Conservation (phyloP, 1,140 invertebrate genomes). For the Trichonephila inaurata region DNA sequence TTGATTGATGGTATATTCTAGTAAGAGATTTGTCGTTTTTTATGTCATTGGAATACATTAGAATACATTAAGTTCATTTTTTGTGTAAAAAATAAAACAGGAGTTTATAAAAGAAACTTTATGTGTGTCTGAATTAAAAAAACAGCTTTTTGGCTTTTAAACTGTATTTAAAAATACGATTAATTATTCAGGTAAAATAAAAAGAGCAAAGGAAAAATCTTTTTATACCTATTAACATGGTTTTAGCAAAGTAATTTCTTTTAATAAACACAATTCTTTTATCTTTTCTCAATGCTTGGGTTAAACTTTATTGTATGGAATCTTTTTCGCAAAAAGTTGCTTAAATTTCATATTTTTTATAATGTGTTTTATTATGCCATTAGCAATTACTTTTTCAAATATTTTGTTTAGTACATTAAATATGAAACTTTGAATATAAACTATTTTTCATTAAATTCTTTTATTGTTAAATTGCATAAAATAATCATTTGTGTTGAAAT, state of each 20-base stretch:
- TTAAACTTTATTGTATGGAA: not conserved
- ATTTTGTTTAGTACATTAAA: too few species aligned
- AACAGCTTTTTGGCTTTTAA: not conserved
- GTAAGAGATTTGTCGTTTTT: slow-evolving; percentile 30
- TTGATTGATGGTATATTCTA: slow-evolving; percentile 61
- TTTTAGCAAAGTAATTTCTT: not conserved
- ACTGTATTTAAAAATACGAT: slow-evolving; percentile 7
- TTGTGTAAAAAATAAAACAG: not conserved
- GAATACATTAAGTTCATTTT: slow-evolving; percentile 44
- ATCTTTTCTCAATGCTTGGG: not conserved
- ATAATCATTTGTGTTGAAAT: too few species aligned
- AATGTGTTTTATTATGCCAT: not conserved
- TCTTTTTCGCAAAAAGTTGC: not conserved
- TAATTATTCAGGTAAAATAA: not conserved
- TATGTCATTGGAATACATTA: slow-evolving; percentile 58
- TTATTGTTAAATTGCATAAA: too few species aligned
- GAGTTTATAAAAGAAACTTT: slow-evolving; percentile 10
- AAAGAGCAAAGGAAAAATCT: not conserved
- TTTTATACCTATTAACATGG: not conserved
- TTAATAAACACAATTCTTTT: not conserved
- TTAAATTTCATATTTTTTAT: not conserved
- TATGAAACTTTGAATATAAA: too few species aligned
- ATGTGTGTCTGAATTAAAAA: slow-evolving; percentile 13
- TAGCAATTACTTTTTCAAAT: too few species aligned
- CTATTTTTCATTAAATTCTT: too few species aligned